Evolutionary conservation across 2,113 vertebrate genomes (phyloP).

Genomic region (Motacilla tschutschensis): DNA sequence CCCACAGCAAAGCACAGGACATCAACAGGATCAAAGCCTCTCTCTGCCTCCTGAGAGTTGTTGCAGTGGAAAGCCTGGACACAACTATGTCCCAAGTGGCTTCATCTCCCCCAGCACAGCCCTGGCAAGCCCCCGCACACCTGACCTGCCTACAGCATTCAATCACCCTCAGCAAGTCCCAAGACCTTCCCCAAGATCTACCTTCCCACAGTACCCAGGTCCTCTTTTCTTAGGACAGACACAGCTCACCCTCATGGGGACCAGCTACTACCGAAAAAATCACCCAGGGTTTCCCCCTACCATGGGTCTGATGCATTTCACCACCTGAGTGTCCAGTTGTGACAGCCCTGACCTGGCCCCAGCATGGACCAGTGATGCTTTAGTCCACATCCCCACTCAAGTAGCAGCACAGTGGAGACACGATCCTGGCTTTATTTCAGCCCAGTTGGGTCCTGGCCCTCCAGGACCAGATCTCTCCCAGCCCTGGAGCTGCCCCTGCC

Average conservation of each 20-base stretch:
- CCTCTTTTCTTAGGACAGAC: neutral
- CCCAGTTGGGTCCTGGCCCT: neutral
- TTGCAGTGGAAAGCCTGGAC: neutral
- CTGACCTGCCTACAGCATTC: fast-evolving
- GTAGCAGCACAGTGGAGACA: neutral
- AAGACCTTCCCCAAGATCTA: neutral
- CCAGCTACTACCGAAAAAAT: neutral
- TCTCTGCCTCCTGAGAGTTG: neutral
- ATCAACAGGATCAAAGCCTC: fast-evolving
- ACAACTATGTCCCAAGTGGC: fast-evolving
- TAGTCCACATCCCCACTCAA: fast-evolving
- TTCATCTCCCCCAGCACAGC: neutral
- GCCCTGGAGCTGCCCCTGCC: neutral
- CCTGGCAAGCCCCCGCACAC: neutral
- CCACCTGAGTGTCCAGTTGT: neutral
- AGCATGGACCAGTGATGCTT: fast-evolving
- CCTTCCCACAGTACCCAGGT: fast-evolving
- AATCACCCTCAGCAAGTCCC: neutral
- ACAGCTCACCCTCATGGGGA: neutral
- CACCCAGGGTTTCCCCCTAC: neutral
- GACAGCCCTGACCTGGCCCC: neutral
- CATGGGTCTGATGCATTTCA: neutral
- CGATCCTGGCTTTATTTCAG: fast-evolving
- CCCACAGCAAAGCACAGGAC: neutral
- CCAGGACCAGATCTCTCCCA: neutral